phyloP scores from a whole-genome alignment of 2,888 invertebrate genomes.

The Schizotus pectinicornis region DNA sequence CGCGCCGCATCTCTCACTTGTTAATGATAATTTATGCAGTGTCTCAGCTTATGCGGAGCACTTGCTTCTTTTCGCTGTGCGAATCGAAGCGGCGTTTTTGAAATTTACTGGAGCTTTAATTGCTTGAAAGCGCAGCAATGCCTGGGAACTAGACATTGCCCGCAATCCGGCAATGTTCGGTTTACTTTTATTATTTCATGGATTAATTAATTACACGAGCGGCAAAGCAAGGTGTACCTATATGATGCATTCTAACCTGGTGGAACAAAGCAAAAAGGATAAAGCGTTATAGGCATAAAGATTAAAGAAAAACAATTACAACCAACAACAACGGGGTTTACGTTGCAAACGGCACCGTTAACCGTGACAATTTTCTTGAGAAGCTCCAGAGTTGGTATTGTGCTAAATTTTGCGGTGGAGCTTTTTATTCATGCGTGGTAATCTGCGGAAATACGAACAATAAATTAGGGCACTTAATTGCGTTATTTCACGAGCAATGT shows the following conservation, averaged over 20 bases:
- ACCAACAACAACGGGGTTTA: too few species aligned
- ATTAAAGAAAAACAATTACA: too few species aligned
- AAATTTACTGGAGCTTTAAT: slow-evolving; percentile 20
- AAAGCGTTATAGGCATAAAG: too few species aligned
- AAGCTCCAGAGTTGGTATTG: too few species aligned
- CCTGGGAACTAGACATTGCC: neutral
- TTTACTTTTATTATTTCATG: slow-evolving; percentile 17
- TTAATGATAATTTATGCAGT: slow-evolving; percentile 33
- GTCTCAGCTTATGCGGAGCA: slow-evolving; percentile 31
- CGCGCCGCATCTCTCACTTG: slow-evolving; percentile 32
- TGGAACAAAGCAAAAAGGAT: too few species aligned
- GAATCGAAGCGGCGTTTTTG: slow-evolving; percentile 25
- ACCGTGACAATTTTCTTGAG: too few species aligned
- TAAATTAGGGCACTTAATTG: neutral
- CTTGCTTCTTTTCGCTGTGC: slow-evolving; percentile 26
- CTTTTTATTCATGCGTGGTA: too few species aligned
- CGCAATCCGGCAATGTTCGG: neutral
- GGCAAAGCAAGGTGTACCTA: neutral
- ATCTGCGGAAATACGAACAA: too few species aligned
- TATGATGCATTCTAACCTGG: too few species aligned
- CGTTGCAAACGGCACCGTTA: too few species aligned
- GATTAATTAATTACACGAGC: slow-evolving; percentile 11
- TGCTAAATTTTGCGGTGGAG: too few species aligned
- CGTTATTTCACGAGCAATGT: neutral
- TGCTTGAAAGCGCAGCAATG: slow-evolving; percentile 15